Conservation (phyloP, 2,113 vertebrate genomes). For the Platycercus adscitus region DNA sequence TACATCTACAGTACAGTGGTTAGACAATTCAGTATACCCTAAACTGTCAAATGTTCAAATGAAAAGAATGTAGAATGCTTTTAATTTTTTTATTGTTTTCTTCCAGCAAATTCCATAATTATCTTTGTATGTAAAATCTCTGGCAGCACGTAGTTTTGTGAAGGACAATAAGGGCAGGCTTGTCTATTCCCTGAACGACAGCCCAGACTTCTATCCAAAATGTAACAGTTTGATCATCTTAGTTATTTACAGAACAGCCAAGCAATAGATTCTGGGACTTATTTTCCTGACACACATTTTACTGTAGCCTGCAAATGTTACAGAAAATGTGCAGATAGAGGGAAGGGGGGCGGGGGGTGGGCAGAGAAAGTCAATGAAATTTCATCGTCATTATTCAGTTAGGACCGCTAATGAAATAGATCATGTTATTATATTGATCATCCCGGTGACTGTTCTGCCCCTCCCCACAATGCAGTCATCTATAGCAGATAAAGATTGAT, state of each 20-base stretch:
- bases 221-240: neutral
- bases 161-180: constrained; percentile 8
- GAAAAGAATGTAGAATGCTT: neutral
- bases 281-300: neutral
- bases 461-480: constrained; percentile 59
- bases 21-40: neutral
- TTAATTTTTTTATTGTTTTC: neutral
- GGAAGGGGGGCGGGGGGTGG: no score
- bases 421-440: constrained; percentile 26
- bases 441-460: constrained; percentile 2
- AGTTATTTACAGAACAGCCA: constrained; percentile 21
- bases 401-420: constrained; percentile 26
- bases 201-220: constrained; percentile 17
- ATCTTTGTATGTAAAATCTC: neutral
- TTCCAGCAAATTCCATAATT: neutral
- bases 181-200: neutral
- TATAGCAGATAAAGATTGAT: neutral
- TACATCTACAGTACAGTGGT: neutral
- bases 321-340: neutral
- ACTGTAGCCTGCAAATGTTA: neutral
- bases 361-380: neutral
- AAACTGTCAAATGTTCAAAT: neutral
- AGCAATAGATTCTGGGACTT: neutral
- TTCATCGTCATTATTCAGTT: constrained; percentile 16
- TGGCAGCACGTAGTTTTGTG: neutral